Evolutionary conservation across 2,797 vertebrate genomes (phyloP), one percentile per base, ranked within the genome.

Genomic region (Dallia pectoralis): DNA sequence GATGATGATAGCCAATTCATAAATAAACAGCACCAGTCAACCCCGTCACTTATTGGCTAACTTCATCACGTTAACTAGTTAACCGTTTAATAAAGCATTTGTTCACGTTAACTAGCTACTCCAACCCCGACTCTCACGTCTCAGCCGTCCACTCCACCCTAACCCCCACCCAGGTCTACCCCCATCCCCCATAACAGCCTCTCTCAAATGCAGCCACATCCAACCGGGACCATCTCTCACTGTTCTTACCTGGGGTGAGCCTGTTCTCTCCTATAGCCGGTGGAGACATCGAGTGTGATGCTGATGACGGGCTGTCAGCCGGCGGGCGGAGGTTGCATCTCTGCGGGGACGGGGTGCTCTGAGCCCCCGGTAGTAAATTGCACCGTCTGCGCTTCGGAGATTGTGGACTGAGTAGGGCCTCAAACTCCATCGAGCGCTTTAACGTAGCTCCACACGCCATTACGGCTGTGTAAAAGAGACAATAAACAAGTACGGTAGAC

Each of bases 351-450:
- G 94, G 94, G 85, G 93, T 90, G 79, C 88, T 83, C 27, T 92
- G 87, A 85, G 91, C 91, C 86, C 95, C 94, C 77, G 95, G 92
- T 74, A 96, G 87, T 76, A 95, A 95, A 84, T 93, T 94, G 92
- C 95, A 96, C 91, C 95, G 91, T 84, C 96, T 91, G 84, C 95
- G 93, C 88, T 96, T 97, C 51, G 95, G 95, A 84, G 95, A 96
- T 90, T 94, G 93, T 53, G 95, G 95, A 85, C 93, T 95, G 87
- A 96, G 93, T 80, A 96, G 94, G 91, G 95, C 94, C 92, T 96
- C 96, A 76, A 97, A 97, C 91, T 97, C 96, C 94, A 96, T 96
- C 78, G 95, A 95, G 84, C 95, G 94, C 87, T 97, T 96, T 90
- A 97, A 91, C 83, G 95, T 97, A 71, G 95, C 96, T 85, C 95